Base-by-base conservation (phyloP, 2,797 vertebrate species). In the Aulostomus chinensis region DNA sequence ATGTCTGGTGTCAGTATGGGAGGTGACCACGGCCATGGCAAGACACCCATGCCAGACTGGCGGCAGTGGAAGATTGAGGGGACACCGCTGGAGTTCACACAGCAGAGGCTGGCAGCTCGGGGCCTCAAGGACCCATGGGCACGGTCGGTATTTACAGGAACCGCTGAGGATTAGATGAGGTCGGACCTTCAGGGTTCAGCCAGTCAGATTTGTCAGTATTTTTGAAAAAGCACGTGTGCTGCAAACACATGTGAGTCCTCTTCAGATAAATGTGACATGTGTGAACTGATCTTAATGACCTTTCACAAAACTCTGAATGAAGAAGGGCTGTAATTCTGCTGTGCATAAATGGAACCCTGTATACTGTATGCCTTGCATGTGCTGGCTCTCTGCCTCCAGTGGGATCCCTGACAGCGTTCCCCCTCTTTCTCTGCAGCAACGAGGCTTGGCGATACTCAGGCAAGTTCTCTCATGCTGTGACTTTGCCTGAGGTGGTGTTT, bases 391-490 rank as follows among this genome's bases (percentile, higher is more conserved):
- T 49, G 3, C 16, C 9, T 21, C 15, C 2, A 16, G n/a, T 16
- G n/a, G 7, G 20, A 15, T 35, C 32, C 5, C 20, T 68, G 41
- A 76, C 37, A 7, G 3, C n/a, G 2, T 9, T 29, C 4, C 4
- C 2, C 6, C 1, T 7, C 15, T 20, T 6, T 17, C 14, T 56
- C 65, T 83, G 24, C 85, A 99, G 97, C 47, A 99, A 98, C 14
- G 97, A 99, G 86, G 95, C 87, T 1, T 99, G 96, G 97, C 89
- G 95, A 66, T 99, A 77, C 4, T 78, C 76, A 3, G 95, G 95
- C 20, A 85, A 75, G 33, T 98, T 92, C 41, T 67, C 90, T 41
- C 86, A 87, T n/a, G 83, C 92, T 5, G 70, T 88, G 51, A 91
- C 92, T 32, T 4, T 97, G 32, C 42, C 62, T 7, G 81, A 93